Base-by-base conservation (phyloP, 2,888 invertebrate genomes). In the Hirtodrosophila histrioides region DNA sequence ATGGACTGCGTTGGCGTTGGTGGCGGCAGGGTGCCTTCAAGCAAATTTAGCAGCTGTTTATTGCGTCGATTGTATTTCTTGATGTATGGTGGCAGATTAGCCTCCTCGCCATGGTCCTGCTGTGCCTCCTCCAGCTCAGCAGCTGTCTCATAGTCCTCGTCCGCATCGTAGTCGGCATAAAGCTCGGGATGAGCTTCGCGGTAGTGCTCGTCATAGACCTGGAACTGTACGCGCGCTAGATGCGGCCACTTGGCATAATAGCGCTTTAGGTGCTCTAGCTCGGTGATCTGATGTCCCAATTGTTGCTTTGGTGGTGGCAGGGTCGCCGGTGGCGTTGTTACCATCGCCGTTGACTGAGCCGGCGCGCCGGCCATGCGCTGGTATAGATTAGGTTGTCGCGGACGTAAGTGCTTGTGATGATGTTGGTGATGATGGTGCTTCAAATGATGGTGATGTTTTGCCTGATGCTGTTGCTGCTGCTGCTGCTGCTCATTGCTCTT, bases 221-320 rank as follows among this genome's bases (percentile, higher is more conserved):
- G 90, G 27, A 90, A 89, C 48, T 91, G 90, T 2, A 91, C 88
- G 23, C 90, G 86, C 4, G 90, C 89, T 67, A 91, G 78, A 75
- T 91, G 91, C 8, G 91, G 91, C 91, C 91, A 91, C 65, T 91
- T 91, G 66, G 89, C 89, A 39, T 90, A 90, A 56, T 90, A 90
- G 23, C 88, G 89, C 41, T 91, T 90, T 39, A 90, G 78, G 29
- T 89, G 90, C 46, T 90, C 87, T 63, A 90, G 80, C 35, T 89
- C 88, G 31, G 89, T 89, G 10, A 89, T 89, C 67, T 89, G 89
- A 61, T 89, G 89, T n/a, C 88, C 89, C 64, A 89, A 43, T 31
- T 89, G 84, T 8, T 64, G 81, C 1, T 75, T 80, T 3, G 74
- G 83, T 0, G 80, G 83, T 9, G 70, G 82, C 50, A 85, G 31